These are phyloP conservation scores for Parauchenoglanis punctatus DNA, from an alignment of 2,797 vertebrate genomes.

Conservation along the genomic window DNA sequence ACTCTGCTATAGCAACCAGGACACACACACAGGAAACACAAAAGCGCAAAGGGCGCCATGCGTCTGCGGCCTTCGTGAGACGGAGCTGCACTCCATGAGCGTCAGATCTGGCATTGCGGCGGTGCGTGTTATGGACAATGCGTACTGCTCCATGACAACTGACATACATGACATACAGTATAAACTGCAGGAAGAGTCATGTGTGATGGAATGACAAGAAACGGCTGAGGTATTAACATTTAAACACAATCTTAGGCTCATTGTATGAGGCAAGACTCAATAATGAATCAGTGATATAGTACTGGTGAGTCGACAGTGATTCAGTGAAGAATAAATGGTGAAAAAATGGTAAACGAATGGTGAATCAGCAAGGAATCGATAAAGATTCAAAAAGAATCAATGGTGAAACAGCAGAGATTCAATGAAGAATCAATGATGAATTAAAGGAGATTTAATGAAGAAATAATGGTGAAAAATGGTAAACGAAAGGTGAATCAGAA, in stretches of 20 bases:
- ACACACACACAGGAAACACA: conserved; percentile 23
- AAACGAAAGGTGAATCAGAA: background rate
- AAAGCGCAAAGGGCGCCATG: background rate
- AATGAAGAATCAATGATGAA: background rate
- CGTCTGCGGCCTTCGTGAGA: background rate
- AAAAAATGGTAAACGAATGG: background rate
- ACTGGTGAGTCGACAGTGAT: too few relatives aligned
- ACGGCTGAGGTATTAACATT: background rate
- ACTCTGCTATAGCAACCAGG: conserved; percentile 50
- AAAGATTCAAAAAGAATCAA: background rate
- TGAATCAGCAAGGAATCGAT: background rate
- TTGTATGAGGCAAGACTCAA: background rate
- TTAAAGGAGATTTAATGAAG: background rate
- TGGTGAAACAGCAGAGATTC: background rate
- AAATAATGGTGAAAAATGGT: background rate
- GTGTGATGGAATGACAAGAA: background rate
- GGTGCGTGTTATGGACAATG: background rate
- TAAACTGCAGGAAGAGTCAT: background rate
- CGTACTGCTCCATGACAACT: background rate
- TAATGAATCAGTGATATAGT: background rate
- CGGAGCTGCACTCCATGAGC: background rate
- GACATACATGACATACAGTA: background rate
- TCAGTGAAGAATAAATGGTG: background rate
- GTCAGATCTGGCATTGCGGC: background rate
- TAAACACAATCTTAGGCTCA: background rate